Evolutionary conservation across 2,888 invertebrate species (phyloP).

Genomic region (Acheta domesticus): DNA sequence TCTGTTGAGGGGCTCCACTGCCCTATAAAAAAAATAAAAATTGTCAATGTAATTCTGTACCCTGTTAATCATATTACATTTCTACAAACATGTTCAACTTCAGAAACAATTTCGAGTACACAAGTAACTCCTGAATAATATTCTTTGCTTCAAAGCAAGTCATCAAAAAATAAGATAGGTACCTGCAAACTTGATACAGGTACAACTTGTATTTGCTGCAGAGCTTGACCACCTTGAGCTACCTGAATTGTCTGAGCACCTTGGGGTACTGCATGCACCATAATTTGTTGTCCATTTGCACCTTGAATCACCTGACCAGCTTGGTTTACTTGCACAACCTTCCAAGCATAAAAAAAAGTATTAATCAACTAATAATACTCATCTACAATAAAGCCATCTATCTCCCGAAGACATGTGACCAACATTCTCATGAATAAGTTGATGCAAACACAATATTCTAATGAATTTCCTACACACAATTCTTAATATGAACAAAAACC

Average conservation of each 20-base stretch:
- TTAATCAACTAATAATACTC: neutral
- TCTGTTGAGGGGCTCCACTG: conserved; percentile 52
- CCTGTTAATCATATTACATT: neutral
- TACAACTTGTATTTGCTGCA: conserved; percentile 70
- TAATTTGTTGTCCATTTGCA: conserved; percentile 66
- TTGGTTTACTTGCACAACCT: conserved; percentile 56
- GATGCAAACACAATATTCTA: too few species aligned
- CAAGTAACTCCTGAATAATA: too few species aligned
- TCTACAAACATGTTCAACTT: neutral
- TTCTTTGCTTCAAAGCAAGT: too few species aligned
- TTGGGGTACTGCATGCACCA: conserved; percentile 65
- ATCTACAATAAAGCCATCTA: too few species aligned
- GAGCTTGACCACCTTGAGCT: conserved; percentile 59
- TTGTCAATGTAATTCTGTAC: neutral
- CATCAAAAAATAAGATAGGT: neutral
- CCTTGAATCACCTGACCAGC: conserved; percentile 63
- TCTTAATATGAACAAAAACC: too few species aligned
- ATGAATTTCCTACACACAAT: too few species aligned
- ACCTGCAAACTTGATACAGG: conserved; percentile 53
- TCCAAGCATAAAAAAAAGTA: conserved; percentile 40
- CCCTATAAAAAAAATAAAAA: conserved; percentile 48
- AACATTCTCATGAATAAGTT: too few species aligned
- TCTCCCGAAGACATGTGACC: too few species aligned
- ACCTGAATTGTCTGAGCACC: conserved; percentile 60
- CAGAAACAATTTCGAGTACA: too few species aligned